A percentile compares a stretch with the other conserved stretches of the same genome.
phyloP scores from a whole-genome alignment of 2,113 vertebrate species.

The Lepidothrix coronata region DNA sequence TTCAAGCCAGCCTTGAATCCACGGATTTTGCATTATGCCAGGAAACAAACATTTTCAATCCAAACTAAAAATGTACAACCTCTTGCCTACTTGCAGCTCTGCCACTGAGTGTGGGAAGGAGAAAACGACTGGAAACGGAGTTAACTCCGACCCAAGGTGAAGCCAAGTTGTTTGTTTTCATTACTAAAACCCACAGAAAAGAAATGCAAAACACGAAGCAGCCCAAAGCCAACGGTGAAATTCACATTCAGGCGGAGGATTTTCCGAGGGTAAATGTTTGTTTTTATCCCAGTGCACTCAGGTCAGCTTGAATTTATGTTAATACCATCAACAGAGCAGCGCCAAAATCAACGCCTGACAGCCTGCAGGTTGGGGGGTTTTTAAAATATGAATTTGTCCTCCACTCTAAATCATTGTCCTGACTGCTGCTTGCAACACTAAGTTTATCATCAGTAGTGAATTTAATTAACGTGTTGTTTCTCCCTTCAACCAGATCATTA shows the following conservation, averaged over 20 bases:
- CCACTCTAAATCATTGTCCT: background rate
- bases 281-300: background rate
- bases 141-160: conserved; percentile 1
- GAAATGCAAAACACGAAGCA: background rate
- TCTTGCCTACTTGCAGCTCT: background rate
- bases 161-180: conserved; percentile 38
- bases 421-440: background rate
- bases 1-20: background rate
- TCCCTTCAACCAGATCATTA: background rate
- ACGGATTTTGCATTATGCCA: background rate
- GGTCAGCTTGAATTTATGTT: conserved; percentile 16
- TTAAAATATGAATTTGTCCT: background rate
- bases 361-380: background rate
- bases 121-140: background rate
- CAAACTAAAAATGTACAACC: background rate
- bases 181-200: conserved; percentile 44
- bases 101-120: background rate
- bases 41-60: background rate
- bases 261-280: background rate
- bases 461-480: background rate
- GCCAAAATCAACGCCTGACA: background rate
- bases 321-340: background rate
- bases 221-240: background rate
- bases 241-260: background rate
- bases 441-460: background rate